Evolutionary conservation across 2,888 invertebrate genomes (phyloP), one percentile per base, ranked within the genome.

Genomic region (Coronaproctus castanopsis): DNA sequence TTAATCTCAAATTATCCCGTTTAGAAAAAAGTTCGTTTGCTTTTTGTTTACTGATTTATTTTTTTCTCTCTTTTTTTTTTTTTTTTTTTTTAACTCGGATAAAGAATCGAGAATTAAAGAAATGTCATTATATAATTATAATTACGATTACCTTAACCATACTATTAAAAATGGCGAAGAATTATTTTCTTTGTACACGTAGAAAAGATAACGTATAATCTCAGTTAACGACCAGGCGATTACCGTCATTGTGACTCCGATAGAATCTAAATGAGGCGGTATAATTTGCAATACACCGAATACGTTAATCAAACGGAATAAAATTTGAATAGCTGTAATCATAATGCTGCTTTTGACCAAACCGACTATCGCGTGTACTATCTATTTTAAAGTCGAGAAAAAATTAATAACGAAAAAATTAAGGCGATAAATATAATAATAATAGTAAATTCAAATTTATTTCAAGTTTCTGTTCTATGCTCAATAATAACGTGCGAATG

Each of bases 191-290:
- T 59, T 59, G 22, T 55, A 55, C 36, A 59, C 52, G 22, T 59
- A 55, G 23, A 59, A 59, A 21, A 36, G 22, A 22, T 59, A 59
- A 52, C 59, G 23, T 5, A 55, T 55, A 18, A 56, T 56, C 56
- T 59, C 59, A 2, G 59, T 56, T 19, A 51, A 50, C 24, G 55
- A 59, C 59, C 59, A 59, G 14, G 59, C 59, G 19, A 52, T 55
- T 52, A 59, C 24, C 19, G 59, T 59, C 59, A 59, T 59, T 22
- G 59, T 55, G 56, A 59, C 56, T 3, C 52, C 59, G 50, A 59
- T 52, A 10, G 55, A 36, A 21, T 59, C 55, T 2, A 59, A 5
- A 52, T 55, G 5, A 21, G 55, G 5, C 8, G 59, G 59, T 20
- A 59, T 14, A 14, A 59, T 18, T 55, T 59, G 52, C 18, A 59